Evolutionary conservation across 1,140 invertebrate genomes (phyloP), one percentile per base, ranked within the genome.

Genomic region (Bombus picipes): DNA sequence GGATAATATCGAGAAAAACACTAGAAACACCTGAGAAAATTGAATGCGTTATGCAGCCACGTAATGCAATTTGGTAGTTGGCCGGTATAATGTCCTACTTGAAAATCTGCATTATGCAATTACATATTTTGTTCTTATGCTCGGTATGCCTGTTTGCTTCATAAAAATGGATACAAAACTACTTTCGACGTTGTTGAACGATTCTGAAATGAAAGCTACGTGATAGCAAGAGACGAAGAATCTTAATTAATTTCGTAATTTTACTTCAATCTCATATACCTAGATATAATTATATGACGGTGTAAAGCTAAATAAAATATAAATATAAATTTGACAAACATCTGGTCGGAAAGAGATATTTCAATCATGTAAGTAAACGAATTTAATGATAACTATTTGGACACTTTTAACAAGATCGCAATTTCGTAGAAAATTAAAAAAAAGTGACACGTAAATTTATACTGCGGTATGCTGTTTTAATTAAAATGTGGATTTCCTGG

Each of bases 11-110:
- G 87, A 89, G 89, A 82, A 81, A 81, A 78, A 76, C 86, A 43
- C 70, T 76, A 34, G 89, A 87, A 91, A 91, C 87, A 87, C 81
- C 87, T 91, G 90, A 87, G 89, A 89, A 76, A 91, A 91, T 91
- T 77, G 89, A 85, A 89, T 82, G 71, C 87, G 81, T 82, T 82
- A 78, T 76, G 78, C 57, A 75, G 76, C 47, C 80, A 89, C 72
- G 62, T 88, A 78, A 81, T 88, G 70, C 25, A 12, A 65, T 15
- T n/a, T 15, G n/a, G n/a, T 65, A 57, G 32, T 81, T 41, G 32
- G 22, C 39, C n/a, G 22, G 12, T n/a, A 28, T n/a, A 41, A 32
- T 39, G 4, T 39, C 12, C 25, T 37, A 62, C 37, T 43, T 39
- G 18, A 22, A 34, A 57, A 71, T 70, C 10, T 71, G 1, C 4